Evolutionary conservation across 2,113 vertebrate species (phyloP).

Genomic region (Hiodon tergisus): DNA sequence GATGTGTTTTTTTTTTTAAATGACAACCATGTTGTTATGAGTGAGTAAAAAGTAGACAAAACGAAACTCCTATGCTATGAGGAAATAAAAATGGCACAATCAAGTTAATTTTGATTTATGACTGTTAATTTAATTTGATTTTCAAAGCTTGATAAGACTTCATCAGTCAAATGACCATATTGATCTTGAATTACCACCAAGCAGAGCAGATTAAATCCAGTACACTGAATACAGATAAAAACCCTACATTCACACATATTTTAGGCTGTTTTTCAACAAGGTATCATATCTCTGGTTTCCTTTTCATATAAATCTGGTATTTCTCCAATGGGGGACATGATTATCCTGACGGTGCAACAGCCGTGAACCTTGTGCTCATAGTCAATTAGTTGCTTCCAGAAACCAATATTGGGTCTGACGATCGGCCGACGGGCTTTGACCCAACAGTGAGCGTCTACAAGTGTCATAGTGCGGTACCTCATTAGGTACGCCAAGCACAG

Average conservation of each 20-base stretch:
- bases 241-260: not conserved
- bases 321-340: conserved; percentile 53
- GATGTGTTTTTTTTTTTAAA: too few species aligned
- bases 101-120: too few species aligned
- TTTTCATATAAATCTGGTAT: conserved; percentile 61
- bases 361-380: conserved; percentile 57
- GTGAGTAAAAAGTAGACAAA: too few species aligned
- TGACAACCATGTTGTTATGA: too few species aligned
- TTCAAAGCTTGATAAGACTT: too few species aligned
- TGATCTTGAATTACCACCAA: too few species aligned
- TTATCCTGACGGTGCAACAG: conserved; percentile 52
- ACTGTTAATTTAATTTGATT: too few species aligned
- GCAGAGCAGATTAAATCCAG: too few species aligned
- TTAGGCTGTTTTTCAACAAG: conserved; percentile 37
- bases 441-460: conserved; percentile 54
- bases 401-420: conserved; percentile 59
- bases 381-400: conserved; percentile 64
- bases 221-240: not conserved
- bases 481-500: conserved; percentile 64
- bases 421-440: conserved; percentile 52
- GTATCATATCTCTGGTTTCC: conserved; percentile 48
- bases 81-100: too few species aligned
- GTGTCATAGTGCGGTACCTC: conserved; percentile 44
- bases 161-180: too few species aligned
- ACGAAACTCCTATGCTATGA: too few species aligned